These are phyloP conservation scores for Strix aluco DNA, from an alignment of 2,113 vertebrate species.

Conservation along the genomic window DNA sequence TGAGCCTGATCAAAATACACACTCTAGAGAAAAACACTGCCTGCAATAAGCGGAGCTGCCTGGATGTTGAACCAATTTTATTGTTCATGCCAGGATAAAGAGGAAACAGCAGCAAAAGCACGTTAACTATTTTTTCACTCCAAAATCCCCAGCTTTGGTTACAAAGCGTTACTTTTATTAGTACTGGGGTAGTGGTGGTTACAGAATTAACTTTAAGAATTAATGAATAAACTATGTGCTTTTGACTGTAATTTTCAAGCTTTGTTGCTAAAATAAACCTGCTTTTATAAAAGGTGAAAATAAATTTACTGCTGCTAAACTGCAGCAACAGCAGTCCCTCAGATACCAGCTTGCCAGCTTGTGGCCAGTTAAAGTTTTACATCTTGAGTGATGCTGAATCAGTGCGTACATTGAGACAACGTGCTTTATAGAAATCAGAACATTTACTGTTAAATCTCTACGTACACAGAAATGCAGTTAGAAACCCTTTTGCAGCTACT, in stretches of 20 bases:
- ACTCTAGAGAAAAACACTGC: background rate
- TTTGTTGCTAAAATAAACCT: background rate
- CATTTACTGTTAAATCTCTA: background rate
- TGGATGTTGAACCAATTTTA: background rate
- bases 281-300: background rate
- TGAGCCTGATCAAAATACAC: background rate
- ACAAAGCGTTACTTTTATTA: background rate
- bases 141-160: background rate
- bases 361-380: background rate
- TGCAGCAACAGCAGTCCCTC: background rate
- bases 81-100: background rate
- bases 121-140: background rate
- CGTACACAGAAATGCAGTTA: background rate
- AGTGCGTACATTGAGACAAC: accelerated
- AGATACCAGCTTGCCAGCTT: constrained; percentile 9
- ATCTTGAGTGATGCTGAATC: background rate
- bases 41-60: background rate
- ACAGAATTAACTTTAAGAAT: background rate
- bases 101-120: background rate
- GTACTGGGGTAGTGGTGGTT: background rate
- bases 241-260: background rate
- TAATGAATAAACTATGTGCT: background rate
- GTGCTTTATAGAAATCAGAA: accelerated
- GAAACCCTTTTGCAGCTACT: background rate
- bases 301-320: background rate